These are phyloP conservation scores for Passerina amoena DNA, from an alignment of 2,113 vertebrate species.

Conservation along the genomic window DNA sequence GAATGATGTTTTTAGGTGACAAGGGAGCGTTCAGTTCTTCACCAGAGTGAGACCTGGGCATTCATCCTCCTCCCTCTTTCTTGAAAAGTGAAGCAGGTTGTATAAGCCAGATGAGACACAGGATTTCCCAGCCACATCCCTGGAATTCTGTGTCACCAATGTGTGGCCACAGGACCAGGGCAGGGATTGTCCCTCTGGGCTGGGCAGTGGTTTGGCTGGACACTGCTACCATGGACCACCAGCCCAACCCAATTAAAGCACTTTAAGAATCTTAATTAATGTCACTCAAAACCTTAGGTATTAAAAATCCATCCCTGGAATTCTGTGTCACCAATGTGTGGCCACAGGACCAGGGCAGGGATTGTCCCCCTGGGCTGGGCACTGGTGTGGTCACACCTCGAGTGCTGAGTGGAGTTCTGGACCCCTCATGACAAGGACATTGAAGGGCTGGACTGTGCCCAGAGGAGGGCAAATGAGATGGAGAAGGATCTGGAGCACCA, in stretches of 20 bases:
- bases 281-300: too few relatives aligned
- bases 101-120: neutral
- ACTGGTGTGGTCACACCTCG: accelerated
- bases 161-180: neutral
- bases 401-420: neutral
- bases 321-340: neutral
- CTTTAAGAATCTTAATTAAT: too few relatives aligned
- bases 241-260: too few relatives aligned
- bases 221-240: too few relatives aligned
- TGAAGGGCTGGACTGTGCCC: neutral
- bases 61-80: neutral
- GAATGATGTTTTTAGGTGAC: neutral
- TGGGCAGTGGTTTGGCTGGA: neutral
- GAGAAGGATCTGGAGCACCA: neutral
- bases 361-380: neutral
- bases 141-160: neutral
- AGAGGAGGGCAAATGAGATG: neutral
- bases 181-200: neutral
- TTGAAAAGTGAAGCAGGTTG: neutral
- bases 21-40: neutral
- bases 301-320: neutral
- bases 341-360: neutral
- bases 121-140: neutral
- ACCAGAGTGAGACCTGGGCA: neutral
- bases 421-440: neutral